Base-by-base conservation (phyloP, 2,888 invertebrate genomes). In the Pterostichus madidus region DNA sequence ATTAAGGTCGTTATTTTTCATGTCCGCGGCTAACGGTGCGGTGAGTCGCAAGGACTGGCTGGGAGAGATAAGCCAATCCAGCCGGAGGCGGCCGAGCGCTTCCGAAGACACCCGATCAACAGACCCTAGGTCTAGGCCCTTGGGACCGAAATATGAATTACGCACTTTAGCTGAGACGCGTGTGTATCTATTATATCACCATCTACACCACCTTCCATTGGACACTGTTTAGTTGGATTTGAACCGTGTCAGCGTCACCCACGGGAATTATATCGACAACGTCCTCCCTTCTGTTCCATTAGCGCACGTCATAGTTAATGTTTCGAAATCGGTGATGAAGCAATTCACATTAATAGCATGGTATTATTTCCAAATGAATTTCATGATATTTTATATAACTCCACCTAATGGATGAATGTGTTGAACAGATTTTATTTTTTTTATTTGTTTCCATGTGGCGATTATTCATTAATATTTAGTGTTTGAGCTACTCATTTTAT, bases 1-100 rank as follows among this genome's bases (percentile, higher is more conserved):
- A 88, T 88, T 88, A 88, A 87, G 86, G 88, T 88, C 88, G 88
- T 89, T 89, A 89, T 89, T 89, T 89, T 89, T 88, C 89, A 87
- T 87, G 87, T 86, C 87, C 85, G 85, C 84, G 80, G 77, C 85
- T 85, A 85, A 61, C 77, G 44, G 73, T 35, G 52, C 61, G 59
- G 68, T 46, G 71, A 35, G 39, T 39, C 64, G 39, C 64, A 64
- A 39, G 39, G 86, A 87, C 89, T 89, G 89, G 87, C 85, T 86
- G 86, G 84, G 83, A 80, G 86, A 89, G 89, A 89, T 89, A 89
- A 89, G 89, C 88, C 88, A 86, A 87, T 87, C 87, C 87, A 85
- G 85, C 84, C 84, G 85, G 85, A 85, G 80, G 79, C 77, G 44
- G 83, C 77, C 82, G 71, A 44, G 52, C 71, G 44, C 44, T 46